Percentiles rank a stretch among this genome's conserved stretches.
Conservation (phyloP, 2,888 invertebrate species). For the Leuctra nigra region DNA sequence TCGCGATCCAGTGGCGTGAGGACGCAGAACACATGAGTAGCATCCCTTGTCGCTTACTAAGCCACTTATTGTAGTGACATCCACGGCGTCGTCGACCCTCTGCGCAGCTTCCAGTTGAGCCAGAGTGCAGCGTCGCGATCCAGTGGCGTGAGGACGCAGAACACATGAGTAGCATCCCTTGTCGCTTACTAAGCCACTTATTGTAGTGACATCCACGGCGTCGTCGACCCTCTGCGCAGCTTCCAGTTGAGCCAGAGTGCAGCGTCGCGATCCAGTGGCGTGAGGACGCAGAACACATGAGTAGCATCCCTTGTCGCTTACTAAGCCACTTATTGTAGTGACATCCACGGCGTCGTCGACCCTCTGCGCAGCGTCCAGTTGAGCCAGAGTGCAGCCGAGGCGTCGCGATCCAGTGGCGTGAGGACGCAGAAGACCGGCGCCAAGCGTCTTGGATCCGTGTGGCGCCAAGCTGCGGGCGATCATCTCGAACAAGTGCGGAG, state of each 20-base stretch:
- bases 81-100: conserved; percentile 1
- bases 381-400: neutral
- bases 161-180: too few relatives aligned
- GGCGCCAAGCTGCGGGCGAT: conserved; percentile 34
- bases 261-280: conserved; percentile 19
- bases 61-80: too few relatives aligned
- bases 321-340: too few relatives aligned
- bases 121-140: too few relatives aligned
- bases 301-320: too few relatives aligned
- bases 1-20: too few relatives aligned
- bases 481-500: conserved; percentile 33
- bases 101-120: neutral
- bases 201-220: neutral
- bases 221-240: neutral
- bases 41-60: too few relatives aligned
- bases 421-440: conserved; percentile 26
- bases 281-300: too few relatives aligned
- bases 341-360: neutral
- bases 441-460: conserved; percentile 35
- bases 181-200: too few relatives aligned
- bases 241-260: neutral
- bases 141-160: too few relatives aligned
- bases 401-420: conserved; percentile 19
- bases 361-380: neutral
- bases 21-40: too few relatives aligned